Percentiles rank a stretch among this genome's conserved stretches.
These are phyloP conservation scores for Pyrocoelia pectoralis DNA, from an alignment of 2,888 invertebrate genomes.

Conservation along the genomic window DNA sequence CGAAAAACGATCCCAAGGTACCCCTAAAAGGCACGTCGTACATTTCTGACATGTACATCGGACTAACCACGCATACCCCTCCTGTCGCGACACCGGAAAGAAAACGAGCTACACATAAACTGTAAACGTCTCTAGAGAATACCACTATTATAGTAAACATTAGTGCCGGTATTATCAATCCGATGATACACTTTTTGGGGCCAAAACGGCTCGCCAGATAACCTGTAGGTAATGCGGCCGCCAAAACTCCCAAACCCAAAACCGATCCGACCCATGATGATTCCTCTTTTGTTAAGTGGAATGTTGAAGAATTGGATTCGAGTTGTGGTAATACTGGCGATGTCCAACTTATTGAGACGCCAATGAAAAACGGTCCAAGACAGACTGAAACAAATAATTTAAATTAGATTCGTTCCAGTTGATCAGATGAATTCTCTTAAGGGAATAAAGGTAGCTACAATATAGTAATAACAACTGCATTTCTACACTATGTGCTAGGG, in stretches of 20 bases:
- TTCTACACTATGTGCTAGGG: no score
- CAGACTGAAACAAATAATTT: slow-evolving; percentile 64
- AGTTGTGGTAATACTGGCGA: slow-evolving; percentile 75
- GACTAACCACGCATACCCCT: slow-evolving; percentile 77
- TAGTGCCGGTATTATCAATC: slow-evolving; percentile 70
- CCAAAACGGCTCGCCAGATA: slow-evolving; percentile 71
- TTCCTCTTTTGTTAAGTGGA: slow-evolving; percentile 51
- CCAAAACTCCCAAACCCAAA: slow-evolving; percentile 75
- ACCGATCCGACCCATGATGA: slow-evolving; percentile 73
- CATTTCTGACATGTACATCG: slow-evolving; percentile 86
- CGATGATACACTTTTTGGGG: slow-evolving; percentile 69
- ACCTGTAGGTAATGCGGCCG: slow-evolving; percentile 75
- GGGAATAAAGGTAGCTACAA: no score
- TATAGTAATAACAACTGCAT: no score
- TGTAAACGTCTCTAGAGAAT: slow-evolving; percentile 11
- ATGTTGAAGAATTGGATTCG: slow-evolving; percentile 39
- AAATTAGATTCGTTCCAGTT: no score
- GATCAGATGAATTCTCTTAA: no score
- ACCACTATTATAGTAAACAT: slow-evolving; percentile 68
- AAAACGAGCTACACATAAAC: slow-evolving; percentile 63
- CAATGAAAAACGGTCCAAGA: slow-evolving; percentile 72
- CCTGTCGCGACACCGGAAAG: slow-evolving; percentile 75
- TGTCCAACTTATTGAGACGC: slow-evolving; percentile 79
- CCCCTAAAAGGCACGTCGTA: slow-evolving; percentile 81
- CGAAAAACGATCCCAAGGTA: slow-evolving; percentile 81